phyloP scores from a whole-genome alignment of 1,140 invertebrate species.

The Cataglyphis hispanica region DNA sequence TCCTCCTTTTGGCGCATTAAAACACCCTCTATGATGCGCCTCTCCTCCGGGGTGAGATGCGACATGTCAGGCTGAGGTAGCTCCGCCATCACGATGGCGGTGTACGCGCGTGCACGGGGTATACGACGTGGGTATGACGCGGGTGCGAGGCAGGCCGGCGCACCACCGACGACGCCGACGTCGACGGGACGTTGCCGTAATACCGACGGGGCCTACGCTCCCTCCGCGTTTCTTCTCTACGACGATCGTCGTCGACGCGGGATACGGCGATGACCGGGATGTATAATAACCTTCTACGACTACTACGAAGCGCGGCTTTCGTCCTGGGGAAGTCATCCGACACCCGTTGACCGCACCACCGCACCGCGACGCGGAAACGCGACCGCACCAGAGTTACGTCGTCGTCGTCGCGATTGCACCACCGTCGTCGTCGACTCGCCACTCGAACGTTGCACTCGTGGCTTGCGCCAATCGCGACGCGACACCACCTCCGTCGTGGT shows the following conservation, averaged over 20 bases:
- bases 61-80: slow-evolving; percentile 95
- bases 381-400: slow-evolving; percentile 58
- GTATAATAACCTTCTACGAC: slow-evolving; percentile 79
- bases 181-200: slow-evolving; percentile 56
- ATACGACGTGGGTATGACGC: slow-evolving; percentile 66
- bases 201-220: slow-evolving; percentile 52
- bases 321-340: slow-evolving; percentile 83
- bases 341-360: slow-evolving; percentile 77
- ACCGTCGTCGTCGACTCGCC: slow-evolving; percentile 21
- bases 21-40: slow-evolving; percentile 98
- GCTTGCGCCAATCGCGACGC: slow-evolving; percentile 31
- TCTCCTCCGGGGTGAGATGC: slow-evolving; percentile 98
- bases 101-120: slow-evolving; percentile 70
- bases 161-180: slow-evolving; percentile 73
- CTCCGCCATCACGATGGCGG: slow-evolving; percentile 89
- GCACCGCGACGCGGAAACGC: slow-evolving; percentile 61
- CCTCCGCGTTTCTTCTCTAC: slow-evolving; percentile 44
- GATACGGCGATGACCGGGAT: slow-evolving; percentile 69
- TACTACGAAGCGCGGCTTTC: slow-evolving; percentile 79
- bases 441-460: slow-evolving; percentile 10
- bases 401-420: slow-evolving; percentile 5
- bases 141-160: slow-evolving; percentile 66
- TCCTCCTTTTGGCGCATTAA: slow-evolving; percentile 98
- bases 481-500: slow-evolving; percentile 38
- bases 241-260: slow-evolving; percentile 62